Evolutionary conservation across 1,140 invertebrate species (phyloP), one percentile per base, ranked within the genome.

Genomic region (Danaus plexippus): DNA sequence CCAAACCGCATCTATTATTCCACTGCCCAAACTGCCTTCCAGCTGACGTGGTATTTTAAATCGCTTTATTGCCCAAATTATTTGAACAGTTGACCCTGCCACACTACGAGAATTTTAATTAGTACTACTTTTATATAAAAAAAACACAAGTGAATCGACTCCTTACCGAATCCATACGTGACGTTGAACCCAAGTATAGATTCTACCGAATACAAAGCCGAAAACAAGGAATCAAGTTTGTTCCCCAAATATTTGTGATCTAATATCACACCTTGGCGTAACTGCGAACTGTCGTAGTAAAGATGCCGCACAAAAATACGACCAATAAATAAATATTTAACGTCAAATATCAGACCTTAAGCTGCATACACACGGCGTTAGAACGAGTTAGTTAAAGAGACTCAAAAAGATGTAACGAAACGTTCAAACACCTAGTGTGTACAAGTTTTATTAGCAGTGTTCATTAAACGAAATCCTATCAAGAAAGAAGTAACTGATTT

Each of bases 1-100:
- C 79, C 66, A 69, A 80, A 83, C 80, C 80, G 75, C 79, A 81
- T 83, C 83, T 86, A 84, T 84, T 84, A 85, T 80, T 76, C 71
- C 61, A 59, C 61, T 74, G 66, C 60, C 57, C 60, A 61, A 64
- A 65, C 67, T 66, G 63, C 65, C 69, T 75, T 70, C 62, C 78
- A 86, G 80, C 83, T 86, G 82, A 84, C 71, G 73, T 73, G 64
- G 73, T 76, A 73, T 80, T 76, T 78, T 70, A 80, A 86, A 84
- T 75, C 70, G 71, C 70, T 86, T 86, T 86, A 86, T 81, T 68
- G 67, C 74, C 63, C 59, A 60, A 72, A 67, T 77, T 71, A 75
- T 75, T 69, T 66, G 67, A 67, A 66, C 61, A 69, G 69, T 68
- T 80, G 80, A 71, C 75, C 77, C 72, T 77, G 74, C 12, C 11